A percentile compares a stretch with the other conserved stretches of the same genome.
phyloP scores from a whole-genome alignment of 2,113 vertebrate genomes.

The Scopus umbretta region DNA sequence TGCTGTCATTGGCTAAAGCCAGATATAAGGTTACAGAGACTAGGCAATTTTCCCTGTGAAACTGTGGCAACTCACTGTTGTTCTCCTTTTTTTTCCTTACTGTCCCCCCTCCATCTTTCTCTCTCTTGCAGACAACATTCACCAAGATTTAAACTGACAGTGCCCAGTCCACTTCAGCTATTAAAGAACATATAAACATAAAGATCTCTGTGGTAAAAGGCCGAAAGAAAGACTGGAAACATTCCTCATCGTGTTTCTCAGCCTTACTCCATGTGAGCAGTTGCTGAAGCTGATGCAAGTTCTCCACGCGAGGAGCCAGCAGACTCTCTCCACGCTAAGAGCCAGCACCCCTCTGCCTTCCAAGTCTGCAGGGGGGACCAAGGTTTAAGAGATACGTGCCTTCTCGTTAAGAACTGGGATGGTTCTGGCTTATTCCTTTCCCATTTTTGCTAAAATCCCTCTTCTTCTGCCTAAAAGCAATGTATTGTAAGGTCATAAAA shows the following conservation, averaged over 20 bases:
- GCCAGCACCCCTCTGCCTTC: conserved; percentile 6
- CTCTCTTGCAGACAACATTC: not conserved
- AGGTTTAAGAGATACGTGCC: not conserved
- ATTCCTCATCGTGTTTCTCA: not conserved
- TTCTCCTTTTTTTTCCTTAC: not conserved
- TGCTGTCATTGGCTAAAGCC: not conserved
- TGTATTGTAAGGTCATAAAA: not conserved
- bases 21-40: not conserved
- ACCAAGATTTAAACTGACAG: not conserved
- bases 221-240: not conserved
- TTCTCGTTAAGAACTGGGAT: not conserved
- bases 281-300: not conserved
- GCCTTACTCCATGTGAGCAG: not conserved
- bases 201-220: not conserved
- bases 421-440: not conserved
- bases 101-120: not conserved
- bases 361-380: not conserved
- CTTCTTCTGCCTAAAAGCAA: not conserved
- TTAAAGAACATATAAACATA: not conserved
- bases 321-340: not conserved
- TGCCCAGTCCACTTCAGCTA: not conserved
- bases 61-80: not conserved
- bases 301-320: not conserved
- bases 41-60: not conserved
- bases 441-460: not conserved